Percentiles rank a stretch among this genome's conserved stretches.
These are phyloP conservation scores for Scortum barcoo DNA, from an alignment of 2,113 vertebrate species.

Conservation along the genomic window DNA sequence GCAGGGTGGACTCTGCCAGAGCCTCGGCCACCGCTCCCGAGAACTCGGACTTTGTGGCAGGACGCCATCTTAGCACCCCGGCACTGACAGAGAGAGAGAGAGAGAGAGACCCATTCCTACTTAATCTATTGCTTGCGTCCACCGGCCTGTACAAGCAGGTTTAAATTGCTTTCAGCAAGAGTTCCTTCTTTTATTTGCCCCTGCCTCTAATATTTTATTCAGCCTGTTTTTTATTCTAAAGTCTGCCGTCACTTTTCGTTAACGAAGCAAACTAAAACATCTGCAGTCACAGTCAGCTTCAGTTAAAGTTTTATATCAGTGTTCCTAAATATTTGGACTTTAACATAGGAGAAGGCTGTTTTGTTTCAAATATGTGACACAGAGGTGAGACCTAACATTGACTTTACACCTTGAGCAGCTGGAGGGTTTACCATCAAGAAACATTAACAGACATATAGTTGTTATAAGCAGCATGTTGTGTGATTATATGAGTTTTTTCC, in stretches of 20 bases:
- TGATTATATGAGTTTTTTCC: too few species aligned
- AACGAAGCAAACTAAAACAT: neutral
- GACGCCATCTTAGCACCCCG: slow-evolving; percentile 36
- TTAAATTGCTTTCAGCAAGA: neutral
- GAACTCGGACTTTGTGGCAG: slow-evolving; percentile 45
- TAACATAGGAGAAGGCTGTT: too few species aligned
- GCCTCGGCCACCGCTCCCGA: neutral
- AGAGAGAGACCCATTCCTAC: neutral
- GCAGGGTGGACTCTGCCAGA: neutral
- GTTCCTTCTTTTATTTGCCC: neutral
- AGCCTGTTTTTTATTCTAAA: neutral
- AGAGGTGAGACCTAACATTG: too few species aligned
- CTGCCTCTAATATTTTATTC: neutral
- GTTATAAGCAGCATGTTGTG: too few species aligned
- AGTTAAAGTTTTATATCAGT: too few species aligned
- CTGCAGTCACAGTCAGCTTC: neutral
- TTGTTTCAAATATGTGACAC: too few species aligned
- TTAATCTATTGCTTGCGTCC: slow-evolving; percentile 14
- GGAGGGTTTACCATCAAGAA: too few species aligned
- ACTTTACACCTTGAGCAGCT: too few species aligned
- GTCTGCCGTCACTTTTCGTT: neutral
- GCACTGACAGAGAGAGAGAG: neutral
- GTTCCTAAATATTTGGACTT: too few species aligned
- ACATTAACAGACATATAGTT: too few species aligned
- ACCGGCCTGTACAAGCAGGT: neutral